Percentiles rank a stretch among this genome's conserved stretches.
Conservation (phyloP, 2,113 vertebrate genomes). For the Catagonus wagneri region DNA sequence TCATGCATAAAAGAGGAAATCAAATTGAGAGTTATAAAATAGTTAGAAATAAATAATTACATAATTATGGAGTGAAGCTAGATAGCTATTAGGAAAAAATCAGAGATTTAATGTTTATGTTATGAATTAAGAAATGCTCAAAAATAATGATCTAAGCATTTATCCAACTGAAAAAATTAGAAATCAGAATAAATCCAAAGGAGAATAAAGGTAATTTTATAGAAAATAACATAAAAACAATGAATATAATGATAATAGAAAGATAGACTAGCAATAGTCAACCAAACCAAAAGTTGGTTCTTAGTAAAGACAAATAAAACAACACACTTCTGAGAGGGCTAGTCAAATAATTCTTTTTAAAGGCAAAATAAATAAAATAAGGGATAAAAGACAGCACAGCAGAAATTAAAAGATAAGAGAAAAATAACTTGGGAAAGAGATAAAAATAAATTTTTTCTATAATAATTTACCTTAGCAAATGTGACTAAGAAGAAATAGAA, state of each 20-base stretch:
- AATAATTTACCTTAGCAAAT: background rate
- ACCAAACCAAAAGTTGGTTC: background rate
- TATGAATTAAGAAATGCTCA: background rate
- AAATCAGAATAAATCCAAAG: constrained; percentile 7
- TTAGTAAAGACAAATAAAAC: background rate
- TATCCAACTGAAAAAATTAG: background rate
- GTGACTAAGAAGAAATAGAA: background rate
- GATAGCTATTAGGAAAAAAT: background rate
- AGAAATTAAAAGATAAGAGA: background rate
- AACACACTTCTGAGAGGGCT: background rate
- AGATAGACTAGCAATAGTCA: background rate
- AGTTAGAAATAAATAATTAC: background rate
- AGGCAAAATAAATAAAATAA: background rate
- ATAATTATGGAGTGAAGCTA: background rate
- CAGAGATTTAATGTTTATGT: background rate
- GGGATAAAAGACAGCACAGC: background rate
- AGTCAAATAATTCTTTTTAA: background rate
- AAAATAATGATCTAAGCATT: background rate
- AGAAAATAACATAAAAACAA: background rate
- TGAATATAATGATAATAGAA: background rate
- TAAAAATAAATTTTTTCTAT: background rate
- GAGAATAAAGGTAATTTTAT: background rate
- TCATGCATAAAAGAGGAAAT: background rate
- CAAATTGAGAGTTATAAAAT: background rate
- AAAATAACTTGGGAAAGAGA: background rate